Evolutionary conservation across 1,140 invertebrate species (phyloP), one percentile per base, ranked within the genome.

Genomic region (Cardiocondyla obscurior): DNA sequence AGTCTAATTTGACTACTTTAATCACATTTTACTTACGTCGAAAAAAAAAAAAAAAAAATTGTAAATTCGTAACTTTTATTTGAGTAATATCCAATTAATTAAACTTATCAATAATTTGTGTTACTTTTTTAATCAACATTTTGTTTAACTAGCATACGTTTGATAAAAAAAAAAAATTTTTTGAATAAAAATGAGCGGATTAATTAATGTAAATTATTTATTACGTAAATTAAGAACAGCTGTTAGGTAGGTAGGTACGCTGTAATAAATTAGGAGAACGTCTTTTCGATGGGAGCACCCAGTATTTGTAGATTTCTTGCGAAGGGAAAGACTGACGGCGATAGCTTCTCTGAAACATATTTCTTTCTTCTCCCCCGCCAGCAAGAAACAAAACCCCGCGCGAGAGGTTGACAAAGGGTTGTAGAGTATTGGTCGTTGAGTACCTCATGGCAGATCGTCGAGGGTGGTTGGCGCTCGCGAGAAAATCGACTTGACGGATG

Each of bases 161-260:
- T 2, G 14, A 25, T 53, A 22, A 22, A 39, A 25, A 28, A 44
- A 16, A 14, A n/a, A n/a, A n/a, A n/a, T n/a, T n/a, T 4, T 10
- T 49, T 30, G 10, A 10, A 14, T 39, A 16, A 58, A 30, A 57
- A 28, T 10, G 16, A 49, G 3, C 8, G 12, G n/a, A 70, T 83
- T 65, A 86, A 87, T 86, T 44, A 33, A 51, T 64, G 22, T 46
- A 42, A 44, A 46, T 49, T 82, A 73, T 83, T 83, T 72, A n/a
- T n/a, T n/a, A n/a, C n/a, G n/a, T n/a, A n/a, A n/a, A n/a, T n/a
- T n/a, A n/a, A n/a, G n/a, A n/a, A n/a, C n/a, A n/a, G n/a, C n/a
- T n/a, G n/a, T n/a, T n/a, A n/a, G n/a, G n/a, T n/a, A n/a, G n/a
- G n/a, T n/a, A n/a, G n/a, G n/a, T n/a, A n/a, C n/a, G n/a, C n/a